Base-by-base conservation (phyloP, 2,797 vertebrate genomes). In the Trachops cirrhosus region DNA sequence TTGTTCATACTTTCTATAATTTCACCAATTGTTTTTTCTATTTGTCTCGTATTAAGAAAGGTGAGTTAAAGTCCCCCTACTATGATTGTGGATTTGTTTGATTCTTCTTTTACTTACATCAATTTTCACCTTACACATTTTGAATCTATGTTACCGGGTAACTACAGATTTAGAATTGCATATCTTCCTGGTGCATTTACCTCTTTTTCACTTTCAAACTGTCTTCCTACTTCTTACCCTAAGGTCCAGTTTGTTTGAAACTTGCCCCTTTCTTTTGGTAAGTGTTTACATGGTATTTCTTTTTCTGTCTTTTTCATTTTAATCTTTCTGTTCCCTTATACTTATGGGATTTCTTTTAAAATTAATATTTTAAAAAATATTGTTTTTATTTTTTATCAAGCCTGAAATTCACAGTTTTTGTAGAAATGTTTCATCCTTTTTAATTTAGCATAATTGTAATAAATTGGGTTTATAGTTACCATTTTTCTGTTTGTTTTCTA, bases 121-220 rank as follows among this genome's bases (percentile, higher is more conserved):
- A 82, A 9, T 50, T 83, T 92, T 91, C 93, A 39, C 39, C 62
- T 82, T 93, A 67, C 57, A 52, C 16, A 88, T 80, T 89, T 95
- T 77, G 86, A 82, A 92, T 71, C 50, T 86, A 29, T 15, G 26
- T 78, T 83, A 54, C 5, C 52, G 9, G 9, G 6, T 70, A 32
- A 7, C 54, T 80, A 57, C 41, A 82, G 21, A 24, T 89, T 52
- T 73, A 75, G 82, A 91, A 86, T 86, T 50, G 29, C 21, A 14
- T 32, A 39, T 46, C 34, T 67, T 73, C 41, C 54, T 29, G 11
- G 16, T 24, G 3, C 21, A 59, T 21, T 62, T 89, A 16, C 6
- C 15, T 19, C 21, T 26, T 75, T 67, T 44, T 50, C 37, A 86
- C 71, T 79, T 85, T 79, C 10, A 22, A 3, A 57, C 21, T 70